A percentile compares a stretch with the other conserved stretches of the same genome.
Evolutionary conservation across 2,797 vertebrate species (phyloP).

Genomic region (Odontamblyopus lacepedii): DNA sequence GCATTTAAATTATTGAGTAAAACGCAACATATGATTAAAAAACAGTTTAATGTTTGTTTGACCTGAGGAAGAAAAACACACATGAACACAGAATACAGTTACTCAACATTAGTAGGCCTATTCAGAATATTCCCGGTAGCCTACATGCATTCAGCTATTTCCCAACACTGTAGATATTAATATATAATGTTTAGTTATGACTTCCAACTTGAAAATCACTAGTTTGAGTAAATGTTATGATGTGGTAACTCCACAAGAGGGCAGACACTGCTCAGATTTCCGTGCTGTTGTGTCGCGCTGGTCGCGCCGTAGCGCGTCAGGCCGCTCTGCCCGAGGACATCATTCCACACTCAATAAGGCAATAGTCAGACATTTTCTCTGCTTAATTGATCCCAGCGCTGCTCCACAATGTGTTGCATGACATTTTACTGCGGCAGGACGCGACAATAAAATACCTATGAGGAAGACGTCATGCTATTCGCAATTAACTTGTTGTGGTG

Average conservation of each 20-base stretch:
- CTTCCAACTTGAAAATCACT: neutral
- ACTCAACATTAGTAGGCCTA: too few relatives aligned
- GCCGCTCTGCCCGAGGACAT: conserved; percentile 55
- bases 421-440: conserved; percentile 47
- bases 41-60: too few relatives aligned
- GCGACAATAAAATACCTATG: conserved; percentile 36
- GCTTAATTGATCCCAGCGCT: conserved; percentile 75
- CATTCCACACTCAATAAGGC: conserved; percentile 78
- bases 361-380: conserved; percentile 74
- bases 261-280: conserved; percentile 37
- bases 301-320: conserved; percentile 30
- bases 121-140: too few relatives aligned
- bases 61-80: too few relatives aligned
- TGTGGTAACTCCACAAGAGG: conserved; percentile 53
- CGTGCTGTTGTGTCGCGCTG: neutral
- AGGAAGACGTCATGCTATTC: conserved; percentile 40
- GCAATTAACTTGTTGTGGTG: conserved; percentile 55
- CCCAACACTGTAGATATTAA: too few relatives aligned
- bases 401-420: conserved; percentile 52
- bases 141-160: too few relatives aligned
- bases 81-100: too few relatives aligned
- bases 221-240: neutral
- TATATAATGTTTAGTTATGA: neutral
- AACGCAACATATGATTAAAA: too few relatives aligned
- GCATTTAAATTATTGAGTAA: too few relatives aligned